Base-by-base conservation (phyloP, 2,888 invertebrate genomes). In the Dermolepida albohirtum region DNA sequence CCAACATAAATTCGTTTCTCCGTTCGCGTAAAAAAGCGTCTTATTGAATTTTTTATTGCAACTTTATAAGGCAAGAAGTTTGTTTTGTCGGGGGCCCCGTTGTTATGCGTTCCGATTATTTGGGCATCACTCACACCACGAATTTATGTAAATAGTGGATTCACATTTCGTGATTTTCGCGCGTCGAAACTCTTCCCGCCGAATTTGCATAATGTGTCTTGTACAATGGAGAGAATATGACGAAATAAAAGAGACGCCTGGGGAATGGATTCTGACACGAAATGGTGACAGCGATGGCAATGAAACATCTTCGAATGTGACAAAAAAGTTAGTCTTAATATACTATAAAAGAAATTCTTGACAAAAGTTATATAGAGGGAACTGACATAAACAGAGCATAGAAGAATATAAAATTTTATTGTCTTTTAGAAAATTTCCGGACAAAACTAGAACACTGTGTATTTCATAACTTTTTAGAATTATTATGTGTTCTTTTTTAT, bases 1-100 rank as follows among this genome's bases (percentile, higher is more conserved):
- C 34, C 34, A 6, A 7, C 10, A 34, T 5, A 34, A 10, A 34
- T 34, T 34, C 14, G 51, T 27, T 34, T 12, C 12, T 16, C 7
- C 12, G 52, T 27, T n/a, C 40, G 40, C 54, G 39, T 10, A 34
- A 40, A 11, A 54, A 54, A 16, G 40, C 40, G 54, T 40, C 40
- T 54, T 54, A 54, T 54, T 54, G 54, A 54, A 54, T 54, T 54
- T 40, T 54, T 54, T 54, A 54, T 54, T 54, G 54, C 40, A 17
- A 40, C 54, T 54, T 54, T 54, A 54, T 54, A 54, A 39, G 40
- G 40, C 17, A 40, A 39, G 54, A 16, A 17, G 40, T 54, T 54
- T 40, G 54, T 41, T 54, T 51, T 51, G 27, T 27, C 12, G 34
- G 5, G 34, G n/a, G 22, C 27, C 2, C 29, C 34, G 34, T 34